Percentiles rank a stretch among this genome's conserved stretches.
Evolutionary conservation across 2,888 invertebrate genomes (phyloP).

Genomic region (Eugnorisma glareosa): DNA sequence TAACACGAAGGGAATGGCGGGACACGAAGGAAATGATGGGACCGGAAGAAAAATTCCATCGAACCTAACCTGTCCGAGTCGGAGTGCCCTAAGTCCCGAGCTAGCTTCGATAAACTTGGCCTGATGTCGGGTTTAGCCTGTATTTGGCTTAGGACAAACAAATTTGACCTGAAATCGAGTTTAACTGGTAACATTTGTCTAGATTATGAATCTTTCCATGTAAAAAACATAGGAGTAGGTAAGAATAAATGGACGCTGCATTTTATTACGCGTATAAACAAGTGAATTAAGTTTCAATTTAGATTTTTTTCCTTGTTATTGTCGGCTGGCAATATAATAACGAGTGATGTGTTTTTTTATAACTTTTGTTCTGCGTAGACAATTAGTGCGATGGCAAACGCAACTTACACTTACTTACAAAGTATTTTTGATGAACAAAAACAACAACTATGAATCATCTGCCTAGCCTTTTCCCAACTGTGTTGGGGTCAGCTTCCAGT

Average conservation of each 20-base stretch:
- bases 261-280: background rate
- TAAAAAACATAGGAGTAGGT: background rate
- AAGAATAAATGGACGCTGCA: background rate
- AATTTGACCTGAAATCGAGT: no score
- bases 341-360: constrained; percentile 3
- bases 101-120: no score
- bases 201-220: background rate
- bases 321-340: background rate
- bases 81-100: no score
- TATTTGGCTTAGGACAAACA: no score
- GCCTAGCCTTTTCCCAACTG: background rate
- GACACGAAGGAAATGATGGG: no score
- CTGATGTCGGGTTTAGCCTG: no score
- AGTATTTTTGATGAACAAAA: background rate
- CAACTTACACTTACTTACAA: background rate
- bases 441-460: background rate
- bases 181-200: background rate
- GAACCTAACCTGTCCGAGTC: no score
- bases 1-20: no score
- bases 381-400: background rate
- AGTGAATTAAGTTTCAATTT: background rate
- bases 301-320: background rate
- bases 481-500: background rate
- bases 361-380: background rate
- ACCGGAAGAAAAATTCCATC: no score